Evolutionary conservation across 2,113 vertebrate species (phyloP).

Genomic region (Eretmochelys imbricata): DNA sequence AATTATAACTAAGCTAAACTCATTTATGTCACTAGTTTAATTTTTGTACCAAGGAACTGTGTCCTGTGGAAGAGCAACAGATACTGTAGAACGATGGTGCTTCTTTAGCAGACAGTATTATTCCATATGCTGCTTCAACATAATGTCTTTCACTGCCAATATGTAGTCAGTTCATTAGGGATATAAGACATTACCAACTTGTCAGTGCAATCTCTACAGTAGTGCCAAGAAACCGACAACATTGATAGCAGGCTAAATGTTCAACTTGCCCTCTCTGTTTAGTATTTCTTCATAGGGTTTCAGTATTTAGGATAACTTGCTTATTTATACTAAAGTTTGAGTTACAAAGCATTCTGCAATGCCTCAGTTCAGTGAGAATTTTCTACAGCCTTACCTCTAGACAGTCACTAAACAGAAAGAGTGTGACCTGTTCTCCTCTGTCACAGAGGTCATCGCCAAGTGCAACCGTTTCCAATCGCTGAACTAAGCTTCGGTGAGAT

Average conservation of each 20-base stretch:
- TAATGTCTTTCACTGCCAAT: neutral
- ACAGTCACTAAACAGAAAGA: conserved; percentile 98
- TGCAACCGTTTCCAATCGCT: conserved; percentile 91
- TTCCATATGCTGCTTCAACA: neutral
- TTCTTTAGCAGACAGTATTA: neutral
- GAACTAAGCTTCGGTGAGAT: conserved; percentile 93
- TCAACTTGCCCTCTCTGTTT: neutral
- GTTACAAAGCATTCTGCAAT: neutral
- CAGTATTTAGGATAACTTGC: neutral
- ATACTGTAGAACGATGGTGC: neutral
- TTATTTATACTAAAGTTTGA: neutral
- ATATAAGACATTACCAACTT: neutral
- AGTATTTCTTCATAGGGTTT: neutral
- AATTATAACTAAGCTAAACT: neutral
- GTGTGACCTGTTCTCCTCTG: conserved; percentile 94
- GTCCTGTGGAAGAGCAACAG: neutral
- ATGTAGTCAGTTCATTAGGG: neutral
- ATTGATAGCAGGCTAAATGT: neutral
- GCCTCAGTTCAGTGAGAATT: neutral
- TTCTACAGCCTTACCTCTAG: conserved; percentile 86
- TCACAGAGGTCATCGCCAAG: conserved; percentile 95
- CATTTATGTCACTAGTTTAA: neutral
- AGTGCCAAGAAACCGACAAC: neutral
- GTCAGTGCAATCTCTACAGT: neutral
- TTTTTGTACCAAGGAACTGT: neutral